Evolutionary conservation across 1,140 invertebrate species (phyloP).

Genomic region (Leptoteleia sp.): DNA sequence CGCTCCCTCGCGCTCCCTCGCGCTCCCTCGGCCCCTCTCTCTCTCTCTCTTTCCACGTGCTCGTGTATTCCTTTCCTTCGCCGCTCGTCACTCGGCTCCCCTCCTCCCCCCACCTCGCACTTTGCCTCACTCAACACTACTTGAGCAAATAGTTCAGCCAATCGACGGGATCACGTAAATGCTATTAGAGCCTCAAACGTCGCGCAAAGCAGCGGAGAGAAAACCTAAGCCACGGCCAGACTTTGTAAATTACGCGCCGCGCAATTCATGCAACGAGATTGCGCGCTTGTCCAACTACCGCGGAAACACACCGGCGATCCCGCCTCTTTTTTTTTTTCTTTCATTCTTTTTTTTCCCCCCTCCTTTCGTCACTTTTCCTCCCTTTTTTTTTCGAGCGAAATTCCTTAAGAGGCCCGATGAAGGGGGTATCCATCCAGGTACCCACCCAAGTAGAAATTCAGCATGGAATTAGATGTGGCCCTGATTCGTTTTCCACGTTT

Average conservation of each 20-base stretch:
- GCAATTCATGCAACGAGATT: constrained; percentile 41
- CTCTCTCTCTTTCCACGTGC: constrained; percentile 59
- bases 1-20: too few species aligned
- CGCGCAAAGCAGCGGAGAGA: background rate
- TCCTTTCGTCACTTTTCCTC: constrained; percentile 28
- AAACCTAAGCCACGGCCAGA: constrained; percentile 18
- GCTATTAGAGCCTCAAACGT: constrained; percentile 54
- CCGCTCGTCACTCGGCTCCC: constrained; percentile 14
- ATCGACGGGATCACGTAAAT: constrained; percentile 67
- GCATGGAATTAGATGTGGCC: constrained; percentile 59
- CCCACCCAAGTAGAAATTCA: too few species aligned
- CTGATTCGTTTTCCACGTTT: constrained; percentile 59
- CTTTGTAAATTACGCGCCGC: constrained; percentile 51
- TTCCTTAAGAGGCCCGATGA: too few species aligned
- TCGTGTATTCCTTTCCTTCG: constrained; percentile 58
- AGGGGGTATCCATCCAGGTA: too few species aligned
- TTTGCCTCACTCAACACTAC: constrained; percentile 61
- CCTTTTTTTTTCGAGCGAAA: too few species aligned
- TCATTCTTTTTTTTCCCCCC: too few species aligned
- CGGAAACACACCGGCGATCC: constrained; percentile 22
- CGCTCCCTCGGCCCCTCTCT: too few species aligned
- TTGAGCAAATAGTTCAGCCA: constrained; percentile 66
- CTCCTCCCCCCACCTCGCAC: constrained; percentile 7
- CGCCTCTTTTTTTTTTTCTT: constrained; percentile 5
- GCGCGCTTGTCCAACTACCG: constrained; percentile 13